A percentile compares a stretch with the other conserved stretches of the same genome.
Conservation (phyloP, 1,140 invertebrate genomes). For the Physella acuta region DNA sequence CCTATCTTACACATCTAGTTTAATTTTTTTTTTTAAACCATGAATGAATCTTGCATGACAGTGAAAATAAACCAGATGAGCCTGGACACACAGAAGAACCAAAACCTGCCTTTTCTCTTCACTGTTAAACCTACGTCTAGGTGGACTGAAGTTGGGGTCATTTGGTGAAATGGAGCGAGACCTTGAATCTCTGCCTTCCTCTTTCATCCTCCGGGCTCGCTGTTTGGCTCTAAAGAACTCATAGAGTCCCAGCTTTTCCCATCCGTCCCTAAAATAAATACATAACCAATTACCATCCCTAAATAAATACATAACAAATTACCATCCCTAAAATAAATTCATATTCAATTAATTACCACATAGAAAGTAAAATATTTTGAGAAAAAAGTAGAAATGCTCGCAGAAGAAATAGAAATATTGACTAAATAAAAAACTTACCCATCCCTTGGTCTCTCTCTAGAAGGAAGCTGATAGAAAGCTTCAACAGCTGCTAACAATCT, state of each 20-base stretch:
- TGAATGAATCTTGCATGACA: too few species aligned
- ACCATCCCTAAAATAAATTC: background rate
- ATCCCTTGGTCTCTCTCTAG: conserved; percentile 89
- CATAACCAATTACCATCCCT: background rate
- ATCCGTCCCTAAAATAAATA: conserved; percentile 78
- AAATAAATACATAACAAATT: background rate
- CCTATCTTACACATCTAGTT: too few species aligned
- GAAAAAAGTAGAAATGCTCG: too few species aligned
- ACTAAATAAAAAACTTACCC: conserved; percentile 69
- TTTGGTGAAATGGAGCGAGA: conserved; percentile 38
- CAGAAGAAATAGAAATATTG: too few species aligned
- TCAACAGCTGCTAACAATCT: conserved; percentile 88
- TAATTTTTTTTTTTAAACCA: too few species aligned
- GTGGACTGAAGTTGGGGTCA: background rate
- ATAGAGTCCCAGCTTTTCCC: conserved; percentile 95
- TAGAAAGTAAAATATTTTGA: too few species aligned
- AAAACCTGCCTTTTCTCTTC: conserved; percentile 19
- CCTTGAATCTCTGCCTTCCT: conserved; percentile 64
- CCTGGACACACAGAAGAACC: too few species aligned
- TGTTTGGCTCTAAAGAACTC: conserved; percentile 97
- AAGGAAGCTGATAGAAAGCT: conserved; percentile 90
- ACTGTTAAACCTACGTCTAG: conserved; percentile 24
- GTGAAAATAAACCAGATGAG: too few species aligned
- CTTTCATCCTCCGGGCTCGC: conserved; percentile 82
- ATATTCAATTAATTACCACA: too few species aligned